Conservation (phyloP, 1,140 invertebrate species). For the Probaryconus sp. region DNA sequence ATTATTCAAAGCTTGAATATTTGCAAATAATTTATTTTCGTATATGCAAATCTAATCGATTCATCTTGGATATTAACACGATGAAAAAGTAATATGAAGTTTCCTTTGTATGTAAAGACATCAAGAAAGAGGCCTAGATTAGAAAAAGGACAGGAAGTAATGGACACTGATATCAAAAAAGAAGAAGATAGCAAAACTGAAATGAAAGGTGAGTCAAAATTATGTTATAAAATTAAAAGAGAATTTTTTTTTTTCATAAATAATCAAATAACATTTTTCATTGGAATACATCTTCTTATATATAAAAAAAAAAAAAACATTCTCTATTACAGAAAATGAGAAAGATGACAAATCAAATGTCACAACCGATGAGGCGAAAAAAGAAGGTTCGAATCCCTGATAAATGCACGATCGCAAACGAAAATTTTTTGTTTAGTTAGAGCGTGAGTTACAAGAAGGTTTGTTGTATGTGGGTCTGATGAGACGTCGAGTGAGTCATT, state of each 20-base stretch:
- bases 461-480: conserved; percentile 10
- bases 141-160: conserved; percentile 82
- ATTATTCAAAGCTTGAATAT: no score
- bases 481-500: conserved; percentile 20
- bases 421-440: conserved; percentile 22
- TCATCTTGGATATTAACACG: no score
- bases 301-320: conserved; percentile 77
- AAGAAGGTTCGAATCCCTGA: conserved; percentile 78
- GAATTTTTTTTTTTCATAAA: conserved; percentile 37
- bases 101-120: conserved; percentile 64
- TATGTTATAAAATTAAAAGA: no score
- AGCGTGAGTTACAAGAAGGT: conserved; percentile 20
- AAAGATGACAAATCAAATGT: conserved; percentile 81
- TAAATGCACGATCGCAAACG: conserved; percentile 53
- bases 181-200: conserved; percentile 82
- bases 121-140: conserved; percentile 86
- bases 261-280: neutral
- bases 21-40: no score
- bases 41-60: no score
- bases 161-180: conserved; percentile 80
- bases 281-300: conserved; percentile 78
- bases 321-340: conserved; percentile 78
- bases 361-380: conserved; percentile 82
- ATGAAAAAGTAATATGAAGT: neutral
- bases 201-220: conserved; percentile 80